Evolutionary conservation across 1,140 invertebrate genomes (phyloP).

Genomic region (Diabrotica virgifera): DNA sequence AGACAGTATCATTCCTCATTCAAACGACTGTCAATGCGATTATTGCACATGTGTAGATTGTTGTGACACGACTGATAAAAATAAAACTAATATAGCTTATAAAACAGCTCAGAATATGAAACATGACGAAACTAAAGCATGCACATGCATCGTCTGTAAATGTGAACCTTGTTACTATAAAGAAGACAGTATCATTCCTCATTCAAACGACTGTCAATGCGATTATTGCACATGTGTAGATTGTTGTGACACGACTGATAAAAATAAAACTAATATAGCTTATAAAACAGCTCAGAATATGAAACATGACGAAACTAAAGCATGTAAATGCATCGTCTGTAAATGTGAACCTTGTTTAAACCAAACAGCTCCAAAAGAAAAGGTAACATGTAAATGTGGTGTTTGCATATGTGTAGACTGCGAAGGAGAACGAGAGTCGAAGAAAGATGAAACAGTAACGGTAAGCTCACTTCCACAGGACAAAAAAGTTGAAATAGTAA

Average conservation of each 20-base stretch:
- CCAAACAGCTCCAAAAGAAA: neutral
- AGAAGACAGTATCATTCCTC: no score
- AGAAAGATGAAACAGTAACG: neutral
- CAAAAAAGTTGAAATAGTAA: neutral
- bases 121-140: no score
- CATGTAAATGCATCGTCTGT: slow-evolving; percentile 10
- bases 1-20: no score
- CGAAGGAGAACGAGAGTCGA: slow-evolving; percentile 4
- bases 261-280: no score
- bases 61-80: neutral
- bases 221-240: neutral
- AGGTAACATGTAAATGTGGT: slow-evolving; percentile 22
- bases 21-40: neutral
- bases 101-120: no score
- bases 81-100: no score
- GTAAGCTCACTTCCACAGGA: neutral
- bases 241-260: neutral
- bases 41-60: slow-evolving; percentile 1
- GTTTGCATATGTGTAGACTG: slow-evolving; percentile 26
- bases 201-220: neutral
- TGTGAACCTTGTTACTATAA: slow-evolving; percentile 10
- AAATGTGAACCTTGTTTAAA: neutral
- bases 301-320: neutral
- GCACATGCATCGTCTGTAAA: no score
- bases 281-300: neutral